Conservation (phyloP, 2,797 vertebrate genomes). For the Heterohyrax brucei region DNA sequence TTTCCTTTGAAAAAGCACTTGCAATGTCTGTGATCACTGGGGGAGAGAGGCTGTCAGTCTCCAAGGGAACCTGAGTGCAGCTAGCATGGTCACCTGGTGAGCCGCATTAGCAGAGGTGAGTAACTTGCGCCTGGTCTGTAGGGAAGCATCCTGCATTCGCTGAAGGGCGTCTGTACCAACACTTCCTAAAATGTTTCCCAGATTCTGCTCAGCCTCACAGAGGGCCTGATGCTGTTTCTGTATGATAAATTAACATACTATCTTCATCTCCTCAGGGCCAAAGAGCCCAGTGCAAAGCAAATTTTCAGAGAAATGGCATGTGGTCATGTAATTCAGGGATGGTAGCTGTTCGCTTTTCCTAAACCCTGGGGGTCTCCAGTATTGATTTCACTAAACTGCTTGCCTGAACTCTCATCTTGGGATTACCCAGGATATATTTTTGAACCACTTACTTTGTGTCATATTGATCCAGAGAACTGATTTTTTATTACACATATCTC, state of each 20-base stretch:
- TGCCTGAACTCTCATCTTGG: constrained; percentile 40
- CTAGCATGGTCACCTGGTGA: fast-evolving
- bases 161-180: background rate
- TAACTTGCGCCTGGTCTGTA: fast-evolving
- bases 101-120: background rate
- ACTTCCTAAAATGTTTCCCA: background rate
- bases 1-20: constrained; percentile 11
- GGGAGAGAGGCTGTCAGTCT: background rate
- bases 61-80: background rate
- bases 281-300: background rate
- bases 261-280: background rate
- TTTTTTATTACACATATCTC: background rate
- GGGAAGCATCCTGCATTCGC: background rate
- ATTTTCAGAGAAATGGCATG: background rate
- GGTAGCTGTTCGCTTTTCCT: background rate
- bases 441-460: constrained; percentile 25
- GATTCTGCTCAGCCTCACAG: background rate
- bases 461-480: constrained; percentile 19
- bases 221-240: background rate
- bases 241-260: background rate
- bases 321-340: background rate
- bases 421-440: constrained; percentile 5
- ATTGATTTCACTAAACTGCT: constrained; percentile 10
- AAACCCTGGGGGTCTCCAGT: background rate
- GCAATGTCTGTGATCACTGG: background rate